Conservation (phyloP, 2,797 vertebrate species). For the Triplophysa bombifrons region DNA sequence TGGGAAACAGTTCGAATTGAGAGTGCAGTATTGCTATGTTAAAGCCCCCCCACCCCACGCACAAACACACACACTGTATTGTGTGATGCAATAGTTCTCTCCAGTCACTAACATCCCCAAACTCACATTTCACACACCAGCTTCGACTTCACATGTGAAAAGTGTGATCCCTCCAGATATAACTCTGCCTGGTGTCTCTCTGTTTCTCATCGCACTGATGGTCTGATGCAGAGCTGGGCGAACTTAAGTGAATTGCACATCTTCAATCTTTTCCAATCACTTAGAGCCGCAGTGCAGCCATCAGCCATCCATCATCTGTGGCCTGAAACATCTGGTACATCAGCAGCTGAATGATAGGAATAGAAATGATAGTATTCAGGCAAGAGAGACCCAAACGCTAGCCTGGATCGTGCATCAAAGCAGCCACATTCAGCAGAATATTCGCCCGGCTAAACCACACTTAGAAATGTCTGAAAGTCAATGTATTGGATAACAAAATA, state of each 20-base stretch:
- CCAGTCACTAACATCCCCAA: constrained; percentile 3
- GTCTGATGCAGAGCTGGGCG: constrained; percentile 85
- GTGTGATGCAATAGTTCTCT: no score
- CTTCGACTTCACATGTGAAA: constrained; percentile 28
- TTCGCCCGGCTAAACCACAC: neutral
- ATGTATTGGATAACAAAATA: neutral
- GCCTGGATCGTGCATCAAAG: constrained; percentile 16
- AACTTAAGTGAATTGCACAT: constrained; percentile 92
- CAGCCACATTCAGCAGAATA: neutral
- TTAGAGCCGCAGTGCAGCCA: constrained; percentile 87
- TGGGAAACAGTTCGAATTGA: no score
- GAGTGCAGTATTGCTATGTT: no score
- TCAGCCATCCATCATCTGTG: constrained; percentile 88
- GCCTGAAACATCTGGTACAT: constrained; percentile 84
- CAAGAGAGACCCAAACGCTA: constrained; percentile 30
- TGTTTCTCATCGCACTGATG: constrained; percentile 84
- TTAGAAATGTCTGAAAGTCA: neutral
- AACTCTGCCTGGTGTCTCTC: constrained; percentile 64
- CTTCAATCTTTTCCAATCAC: constrained; percentile 94
- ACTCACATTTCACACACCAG: constrained; percentile 27
- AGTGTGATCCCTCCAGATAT: constrained; percentile 20
- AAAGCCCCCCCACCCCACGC: no score
- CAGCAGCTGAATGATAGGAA: constrained; percentile 83
- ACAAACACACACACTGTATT: no score
- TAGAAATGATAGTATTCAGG: constrained; percentile 71